These are phyloP conservation scores for Agrilus mali DNA, from an alignment of 2,888 invertebrate genomes.

Conservation along the genomic window DNA sequence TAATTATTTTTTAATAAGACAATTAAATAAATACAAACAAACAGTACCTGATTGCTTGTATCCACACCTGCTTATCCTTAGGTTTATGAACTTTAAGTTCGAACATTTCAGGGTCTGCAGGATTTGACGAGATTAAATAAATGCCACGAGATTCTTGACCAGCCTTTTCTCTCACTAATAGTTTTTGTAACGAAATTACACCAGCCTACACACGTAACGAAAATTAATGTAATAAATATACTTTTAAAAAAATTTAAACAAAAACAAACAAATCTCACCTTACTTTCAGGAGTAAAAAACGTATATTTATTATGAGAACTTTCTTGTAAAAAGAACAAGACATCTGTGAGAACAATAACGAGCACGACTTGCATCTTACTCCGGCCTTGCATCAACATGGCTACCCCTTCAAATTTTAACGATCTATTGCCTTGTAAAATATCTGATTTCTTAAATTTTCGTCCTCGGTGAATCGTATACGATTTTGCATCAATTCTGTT, in stretches of 20 bases:
- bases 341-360: slow-evolving; percentile 83
- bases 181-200: slow-evolving; percentile 81
- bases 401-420: slow-evolving; percentile 77
- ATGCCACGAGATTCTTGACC: slow-evolving; percentile 80
- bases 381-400: slow-evolving; percentile 80
- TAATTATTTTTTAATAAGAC: background rate
- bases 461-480: slow-evolving; percentile 67
- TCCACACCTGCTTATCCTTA: slow-evolving; percentile 84
- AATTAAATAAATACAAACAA: background rate
- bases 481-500: slow-evolving; percentile 88
- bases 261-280: slow-evolving; percentile 40
- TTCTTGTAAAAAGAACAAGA: slow-evolving; percentile 83
- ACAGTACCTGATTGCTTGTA: slow-evolving; percentile 63
- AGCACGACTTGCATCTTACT: slow-evolving; percentile 81
- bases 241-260: background rate
- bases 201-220: slow-evolving; percentile 52
- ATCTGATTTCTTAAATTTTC: slow-evolving; percentile 89
- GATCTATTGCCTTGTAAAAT: slow-evolving; percentile 72
- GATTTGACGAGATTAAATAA: slow-evolving; percentile 86
- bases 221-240: slow-evolving; percentile 1
- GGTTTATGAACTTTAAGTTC: slow-evolving; percentile 80
- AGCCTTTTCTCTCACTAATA: slow-evolving; percentile 88
- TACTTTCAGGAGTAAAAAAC: slow-evolving; percentile 88
- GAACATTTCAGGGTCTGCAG: slow-evolving; percentile 91
- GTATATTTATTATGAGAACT: slow-evolving; percentile 79